Evolutionary conservation across 2,797 vertebrate species (phyloP), one percentile per base, ranked within the genome.

Genomic region (Psittacula echo): DNA sequence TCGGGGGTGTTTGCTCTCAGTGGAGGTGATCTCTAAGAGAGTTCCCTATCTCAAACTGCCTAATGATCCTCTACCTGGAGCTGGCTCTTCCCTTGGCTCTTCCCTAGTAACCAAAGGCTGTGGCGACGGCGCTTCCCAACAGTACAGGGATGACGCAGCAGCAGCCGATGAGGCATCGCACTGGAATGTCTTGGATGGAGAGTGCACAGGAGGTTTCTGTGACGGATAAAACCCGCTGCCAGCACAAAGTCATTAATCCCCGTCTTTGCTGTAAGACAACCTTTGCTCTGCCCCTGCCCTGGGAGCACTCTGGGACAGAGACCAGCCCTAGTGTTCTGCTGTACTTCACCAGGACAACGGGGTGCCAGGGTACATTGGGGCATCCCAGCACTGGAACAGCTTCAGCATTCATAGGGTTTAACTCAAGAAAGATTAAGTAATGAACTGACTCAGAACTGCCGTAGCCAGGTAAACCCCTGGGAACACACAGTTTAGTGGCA

Each of bases 131-230:
- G n/a, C 62, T 65, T 58, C 92, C 86, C 92, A 42, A 8, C 32
- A 88, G 64, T 5, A 2, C 0, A 1, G 32, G 29, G 74, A 21
- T 87, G 87, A 95, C 16, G 44, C 68, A 32, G 90, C 71, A 81
- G 48, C 76, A 66, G 75, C 70, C 3, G 50, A 48, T 90, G 93
- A 94, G 81, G 44, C 81, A 91, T 53, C 39, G 2, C 15, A 1
- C 88, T 85, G 95, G 95, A 95, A 96, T 96, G 95, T 87, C 87
- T 78, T 66, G 78, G 87, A 54, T 26, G 44, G 64, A 24, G 39
- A 34, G n/a, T 3, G 67, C 74, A 90, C 39, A 37, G 85, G 74
- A 90, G 92, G 48, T 32, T 72, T 54, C 93, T 70, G 76, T 34
- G 73, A 74, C 0, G 11, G 71, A 15, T 30, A 23, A 50, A 66